These are phyloP conservation scores for Sesia bembeciformis DNA, from an alignment of 2,888 invertebrate species.

Conservation along the genomic window DNA sequence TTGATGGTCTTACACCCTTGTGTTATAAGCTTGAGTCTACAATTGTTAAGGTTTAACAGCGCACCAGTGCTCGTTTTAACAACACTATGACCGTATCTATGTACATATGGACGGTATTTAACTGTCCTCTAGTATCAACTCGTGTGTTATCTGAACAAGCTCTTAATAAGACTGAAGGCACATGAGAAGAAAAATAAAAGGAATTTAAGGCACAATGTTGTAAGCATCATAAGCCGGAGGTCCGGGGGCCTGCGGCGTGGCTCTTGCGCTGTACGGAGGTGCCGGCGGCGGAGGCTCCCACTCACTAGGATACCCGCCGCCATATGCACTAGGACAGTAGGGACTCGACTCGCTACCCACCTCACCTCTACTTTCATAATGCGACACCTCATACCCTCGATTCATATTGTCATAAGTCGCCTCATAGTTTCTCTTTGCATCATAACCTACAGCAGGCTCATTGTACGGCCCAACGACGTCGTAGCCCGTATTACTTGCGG, in stretches of 20 bases:
- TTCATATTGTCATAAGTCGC: slow-evolving; percentile 36
- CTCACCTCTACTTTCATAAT: slow-evolving; percentile 35
- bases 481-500: slow-evolving; percentile 36
- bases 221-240: slow-evolving; percentile 62
- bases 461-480: slow-evolving; percentile 65
- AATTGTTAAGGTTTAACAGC: too few species aligned
- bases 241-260: slow-evolving; percentile 61
- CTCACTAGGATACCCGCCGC: slow-evolving; percentile 20
- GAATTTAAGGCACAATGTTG: slow-evolving; percentile 21
- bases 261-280: slow-evolving; percentile 51
- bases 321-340: slow-evolving; percentile 23
- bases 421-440: slow-evolving; percentile 24
- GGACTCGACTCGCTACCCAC: slow-evolving; percentile 37
- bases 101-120: too few species aligned
- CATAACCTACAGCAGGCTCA: slow-evolving; percentile 26
- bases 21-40: too few species aligned
- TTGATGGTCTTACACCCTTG: too few species aligned
- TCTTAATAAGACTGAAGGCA: too few species aligned
- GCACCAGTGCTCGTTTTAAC: too few species aligned
- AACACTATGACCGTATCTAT: too few species aligned
- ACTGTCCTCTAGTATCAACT: too few species aligned
- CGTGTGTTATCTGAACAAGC: too few species aligned
- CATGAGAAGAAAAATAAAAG: background rate
- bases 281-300: slow-evolving; percentile 59
- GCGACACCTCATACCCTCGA: slow-evolving; percentile 28